phyloP scores from a whole-genome alignment of 2,797 vertebrate genomes.

The Rhinophrynus dorsalis region DNA sequence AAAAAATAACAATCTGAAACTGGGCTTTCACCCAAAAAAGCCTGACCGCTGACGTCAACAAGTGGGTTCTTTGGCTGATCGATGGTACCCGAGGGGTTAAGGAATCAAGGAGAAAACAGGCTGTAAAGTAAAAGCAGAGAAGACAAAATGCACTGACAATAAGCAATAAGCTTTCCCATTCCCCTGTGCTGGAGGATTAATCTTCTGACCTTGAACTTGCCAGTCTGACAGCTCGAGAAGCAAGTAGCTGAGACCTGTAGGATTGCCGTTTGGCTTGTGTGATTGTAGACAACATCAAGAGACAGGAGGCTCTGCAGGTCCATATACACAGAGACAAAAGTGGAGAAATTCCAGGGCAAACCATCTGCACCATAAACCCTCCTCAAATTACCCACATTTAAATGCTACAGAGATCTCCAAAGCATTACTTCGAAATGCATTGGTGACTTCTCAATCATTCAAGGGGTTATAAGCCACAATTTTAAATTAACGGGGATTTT shows the following conservation, averaged over 20 bases:
- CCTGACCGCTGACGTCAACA: constrained; percentile 32
- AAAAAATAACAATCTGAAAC: background rate
- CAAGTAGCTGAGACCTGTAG: constrained; percentile 10
- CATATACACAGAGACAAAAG: no score
- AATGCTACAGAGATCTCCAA: no score
- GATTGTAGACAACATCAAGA: no score
- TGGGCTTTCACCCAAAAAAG: constrained; percentile 24
- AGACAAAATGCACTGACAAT: constrained; percentile 33
- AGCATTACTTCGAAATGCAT: no score
- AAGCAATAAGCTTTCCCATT: constrained; percentile 29
- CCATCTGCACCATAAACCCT: no score
- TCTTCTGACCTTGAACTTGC: constrained; percentile 35
- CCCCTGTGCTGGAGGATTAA: constrained; percentile 39
- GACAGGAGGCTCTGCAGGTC: no score
- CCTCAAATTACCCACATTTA: no score
- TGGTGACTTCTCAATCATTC: no score
- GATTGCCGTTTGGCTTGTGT: background rate
- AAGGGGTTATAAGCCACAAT: no score
- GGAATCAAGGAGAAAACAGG: background rate
- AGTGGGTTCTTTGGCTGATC: constrained; percentile 35
- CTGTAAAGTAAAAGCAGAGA: constrained; percentile 11
- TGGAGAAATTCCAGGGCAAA: no score
- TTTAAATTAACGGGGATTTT: no score
- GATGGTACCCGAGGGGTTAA: constrained; percentile 20
- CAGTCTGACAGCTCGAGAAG: constrained; percentile 14